phyloP scores from a whole-genome alignment of 2,797 vertebrate genomes.

The Pristis pectinata region DNA sequence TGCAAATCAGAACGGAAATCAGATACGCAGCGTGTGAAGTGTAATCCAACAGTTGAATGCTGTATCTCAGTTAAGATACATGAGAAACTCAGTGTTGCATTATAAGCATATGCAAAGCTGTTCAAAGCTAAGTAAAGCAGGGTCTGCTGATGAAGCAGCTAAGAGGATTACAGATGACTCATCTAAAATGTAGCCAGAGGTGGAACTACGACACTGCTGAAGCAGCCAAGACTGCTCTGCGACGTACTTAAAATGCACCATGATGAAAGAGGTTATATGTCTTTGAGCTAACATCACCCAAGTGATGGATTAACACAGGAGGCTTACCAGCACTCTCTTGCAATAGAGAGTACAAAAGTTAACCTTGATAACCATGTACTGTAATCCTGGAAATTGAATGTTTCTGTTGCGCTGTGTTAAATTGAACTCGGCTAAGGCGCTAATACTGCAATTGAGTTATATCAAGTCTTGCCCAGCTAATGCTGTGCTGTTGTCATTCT shows the following conservation, averaged over 20 bases:
- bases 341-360: constrained; percentile 7
- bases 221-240: neutral
- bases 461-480: neutral
- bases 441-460: constrained; percentile 4
- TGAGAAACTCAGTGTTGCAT: neutral
- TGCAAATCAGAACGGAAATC: neutral
- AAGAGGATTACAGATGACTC: constrained; percentile 24
- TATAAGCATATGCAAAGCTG: constrained; percentile 20
- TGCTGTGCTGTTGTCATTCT: neutral
- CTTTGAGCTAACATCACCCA: constrained; percentile 13
- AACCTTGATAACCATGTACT: constrained; percentile 12
- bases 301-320: neutral
- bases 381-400: constrained; percentile 28
- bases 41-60: constrained; percentile 6
- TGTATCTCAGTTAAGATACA: no score
- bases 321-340: neutral
- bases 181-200: neutral
- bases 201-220: neutral
- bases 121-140: neutral
- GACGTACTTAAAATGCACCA: neutral
- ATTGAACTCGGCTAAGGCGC: neutral
- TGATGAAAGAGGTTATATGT: neutral
- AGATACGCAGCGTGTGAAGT: neutral
- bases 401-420: neutral
- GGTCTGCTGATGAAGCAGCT: neutral